Evolutionary conservation across 2,888 invertebrate genomes (phyloP).

Genomic region (Eutolmus rufibarbis): DNA sequence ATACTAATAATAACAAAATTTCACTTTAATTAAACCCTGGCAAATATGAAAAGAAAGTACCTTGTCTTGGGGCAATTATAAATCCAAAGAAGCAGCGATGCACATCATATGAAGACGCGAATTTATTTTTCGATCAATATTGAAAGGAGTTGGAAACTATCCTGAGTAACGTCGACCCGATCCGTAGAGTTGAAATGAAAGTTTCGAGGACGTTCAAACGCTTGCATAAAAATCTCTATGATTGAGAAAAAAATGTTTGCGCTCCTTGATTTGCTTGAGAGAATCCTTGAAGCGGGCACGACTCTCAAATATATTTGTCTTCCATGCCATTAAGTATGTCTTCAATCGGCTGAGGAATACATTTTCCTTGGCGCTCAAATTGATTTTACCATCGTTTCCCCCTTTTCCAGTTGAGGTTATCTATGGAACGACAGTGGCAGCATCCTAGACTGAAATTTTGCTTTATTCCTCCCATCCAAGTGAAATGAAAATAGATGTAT

Average conservation of each 20-base stretch:
- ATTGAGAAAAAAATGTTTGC: background rate
- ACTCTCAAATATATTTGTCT: conserved; percentile 10
- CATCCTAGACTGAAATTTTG: background rate
- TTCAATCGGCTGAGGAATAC: background rate
- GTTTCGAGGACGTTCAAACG: background rate
- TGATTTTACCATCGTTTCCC: background rate
- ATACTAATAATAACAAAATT: background rate
- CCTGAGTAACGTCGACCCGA: background rate
- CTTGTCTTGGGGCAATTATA: background rate
- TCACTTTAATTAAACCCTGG: background rate
- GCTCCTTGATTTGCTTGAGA: background rate
- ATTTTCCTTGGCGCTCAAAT: background rate
- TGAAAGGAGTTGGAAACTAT: background rate
- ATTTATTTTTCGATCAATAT: background rate
- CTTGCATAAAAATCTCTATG: background rate
- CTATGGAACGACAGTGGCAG: background rate
- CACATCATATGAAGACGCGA: background rate
- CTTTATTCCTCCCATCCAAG: background rate
- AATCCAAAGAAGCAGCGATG: background rate
- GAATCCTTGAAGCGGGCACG: background rate
- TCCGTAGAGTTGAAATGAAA: background rate
- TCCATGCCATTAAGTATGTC: conserved; percentile 1
- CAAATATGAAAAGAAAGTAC: background rate
- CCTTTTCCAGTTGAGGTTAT: background rate
- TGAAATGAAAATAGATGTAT: background rate